Conservation (phyloP, 2,888 invertebrate genomes). For the Heliconius aoede region DNA sequence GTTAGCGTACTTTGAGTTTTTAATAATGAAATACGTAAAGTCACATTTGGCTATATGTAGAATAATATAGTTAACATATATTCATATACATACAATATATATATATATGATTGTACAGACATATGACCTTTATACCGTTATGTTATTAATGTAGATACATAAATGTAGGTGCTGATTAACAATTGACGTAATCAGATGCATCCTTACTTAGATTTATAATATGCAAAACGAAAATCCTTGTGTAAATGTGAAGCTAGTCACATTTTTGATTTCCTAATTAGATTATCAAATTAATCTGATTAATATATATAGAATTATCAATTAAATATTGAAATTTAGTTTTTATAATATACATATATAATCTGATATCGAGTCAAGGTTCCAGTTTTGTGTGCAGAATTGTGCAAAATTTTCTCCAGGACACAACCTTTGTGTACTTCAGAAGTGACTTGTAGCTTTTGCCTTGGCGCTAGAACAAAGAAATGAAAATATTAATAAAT, state of each 20-base stretch:
- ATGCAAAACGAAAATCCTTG: background rate
- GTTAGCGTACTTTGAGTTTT: background rate
- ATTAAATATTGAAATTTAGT: background rate
- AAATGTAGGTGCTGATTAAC: constrained; percentile 6
- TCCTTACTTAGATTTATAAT: background rate
- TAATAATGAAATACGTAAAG: background rate
- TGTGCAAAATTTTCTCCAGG: too few species aligned
- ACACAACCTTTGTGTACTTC: background rate
- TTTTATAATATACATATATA: too few species aligned
- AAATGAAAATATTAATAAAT: too few species aligned
- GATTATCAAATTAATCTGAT: background rate
- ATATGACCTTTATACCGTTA: background rate
- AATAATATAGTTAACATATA: background rate
- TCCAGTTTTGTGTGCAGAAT: too few species aligned
- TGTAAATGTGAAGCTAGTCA: background rate
- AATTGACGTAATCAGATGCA: constrained; percentile 11
- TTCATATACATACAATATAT: background rate
- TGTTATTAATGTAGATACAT: background rate
- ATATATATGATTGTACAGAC: background rate
- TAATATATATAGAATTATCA: background rate
- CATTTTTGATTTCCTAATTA: background rate
- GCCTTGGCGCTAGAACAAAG: too few species aligned
- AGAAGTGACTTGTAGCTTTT: background rate
- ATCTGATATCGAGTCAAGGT: too few species aligned
- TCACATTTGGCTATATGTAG: background rate